Evolutionary conservation across 2,113 vertebrate genomes (phyloP), one percentile per base, ranked within the genome.

Genomic region (Stictonetta naevosa): DNA sequence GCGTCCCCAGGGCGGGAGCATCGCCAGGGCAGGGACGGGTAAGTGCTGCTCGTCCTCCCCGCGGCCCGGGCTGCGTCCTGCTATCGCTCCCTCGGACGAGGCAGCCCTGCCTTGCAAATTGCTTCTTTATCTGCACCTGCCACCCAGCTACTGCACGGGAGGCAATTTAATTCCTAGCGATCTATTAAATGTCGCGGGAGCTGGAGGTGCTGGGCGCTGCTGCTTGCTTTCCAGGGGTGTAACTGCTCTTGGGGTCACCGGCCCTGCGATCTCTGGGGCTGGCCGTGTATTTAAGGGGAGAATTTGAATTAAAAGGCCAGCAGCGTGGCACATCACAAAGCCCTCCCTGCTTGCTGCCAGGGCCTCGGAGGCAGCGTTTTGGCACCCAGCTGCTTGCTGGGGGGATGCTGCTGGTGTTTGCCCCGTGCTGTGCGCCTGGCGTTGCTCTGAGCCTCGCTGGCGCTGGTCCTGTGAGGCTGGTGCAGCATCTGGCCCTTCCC

Each of bases 331-430:
- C 1, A 20, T 6, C 63, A 22, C 22, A 15, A 18, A 90, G 87
- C 28, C 19, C 75, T 56, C 56, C 9, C 33, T 28, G 34, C 60
- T 62, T 1, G 20, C 63, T n/a, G 73, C 11, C 2, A 28, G 36
- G 63, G 56, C 21, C 14, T 2, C 2, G 6, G 56, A 26, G 63
- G 76, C 67, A 50, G 52, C 0, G 0, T 33, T 55, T 29, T 4
- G 36, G 38, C 8, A 48, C 14, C 71, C 53, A 15, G 23, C 15
- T 25, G 38, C 63, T 42, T 3, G 1, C 1, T 6, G 26, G 29
- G 58, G n/a, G 76, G 29, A 26, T 0, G 4, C 21, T 6, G 75
- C 33, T 0, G 0, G 7, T 5, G 34, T 5, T 15, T 16, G 48
- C 29, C 21, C 56, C 0, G 6, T 1, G 36, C 36, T 5, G 2